These are phyloP conservation scores for Umimayanthus kanabou DNA, from an alignment of 92 coral and sea anemone species.

Conservation along the genomic window DNA sequence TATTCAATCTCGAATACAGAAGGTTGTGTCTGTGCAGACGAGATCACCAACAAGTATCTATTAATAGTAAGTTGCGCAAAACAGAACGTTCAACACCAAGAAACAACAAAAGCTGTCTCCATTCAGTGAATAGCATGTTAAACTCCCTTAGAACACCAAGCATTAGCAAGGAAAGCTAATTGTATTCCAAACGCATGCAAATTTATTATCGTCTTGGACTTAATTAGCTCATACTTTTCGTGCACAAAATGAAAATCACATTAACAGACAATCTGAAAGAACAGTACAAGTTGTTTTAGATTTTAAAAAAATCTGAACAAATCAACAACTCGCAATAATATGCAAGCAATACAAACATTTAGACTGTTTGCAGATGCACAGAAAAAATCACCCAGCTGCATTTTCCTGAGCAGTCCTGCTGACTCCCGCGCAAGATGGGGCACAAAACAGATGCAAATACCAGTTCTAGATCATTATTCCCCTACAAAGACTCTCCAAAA, in stretches of 20 bases:
- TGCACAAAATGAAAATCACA: not conserved
- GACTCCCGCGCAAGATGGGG: not conserved
- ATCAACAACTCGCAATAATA: not conserved
- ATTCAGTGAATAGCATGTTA: no score
- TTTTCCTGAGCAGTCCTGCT: not conserved
- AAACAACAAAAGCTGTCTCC: no score
- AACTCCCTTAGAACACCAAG: no score
- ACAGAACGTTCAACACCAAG: no score
- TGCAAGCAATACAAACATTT: not conserved
- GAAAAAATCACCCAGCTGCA: not conserved
- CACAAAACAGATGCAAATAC: not conserved
- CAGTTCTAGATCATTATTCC: not conserved
- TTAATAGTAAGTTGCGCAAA: no score
- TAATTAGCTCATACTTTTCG: no score
- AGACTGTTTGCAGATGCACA: not conserved
- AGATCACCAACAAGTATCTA: no score
- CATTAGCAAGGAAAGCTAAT: no score
- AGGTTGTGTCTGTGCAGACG: no score
- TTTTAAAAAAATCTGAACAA: no score
- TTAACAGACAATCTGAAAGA: not conserved
- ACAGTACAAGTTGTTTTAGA: not conserved
- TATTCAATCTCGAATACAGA: no score
- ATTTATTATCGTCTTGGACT: no score
- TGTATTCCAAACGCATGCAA: not conserved
- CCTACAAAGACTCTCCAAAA: not conserved